These are phyloP conservation scores for Falco punctatus DNA, from an alignment of 2,113 vertebrate species.

Conservation along the genomic window DNA sequence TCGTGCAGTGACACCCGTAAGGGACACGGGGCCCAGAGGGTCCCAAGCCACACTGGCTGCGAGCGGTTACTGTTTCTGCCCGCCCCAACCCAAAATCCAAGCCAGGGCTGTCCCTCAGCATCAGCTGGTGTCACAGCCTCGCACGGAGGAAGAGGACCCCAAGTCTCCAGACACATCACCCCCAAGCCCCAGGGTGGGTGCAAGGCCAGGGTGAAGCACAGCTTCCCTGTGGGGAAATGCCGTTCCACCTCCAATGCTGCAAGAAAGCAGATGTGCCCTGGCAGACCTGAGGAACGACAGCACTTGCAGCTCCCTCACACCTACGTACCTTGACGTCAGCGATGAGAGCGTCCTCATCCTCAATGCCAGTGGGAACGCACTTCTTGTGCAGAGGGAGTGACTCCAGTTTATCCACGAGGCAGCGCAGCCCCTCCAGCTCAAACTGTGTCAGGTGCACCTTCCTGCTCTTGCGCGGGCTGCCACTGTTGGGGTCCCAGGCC, in stretches of 20 bases:
- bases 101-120: background rate
- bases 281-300: background rate
- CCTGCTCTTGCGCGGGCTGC: slow-evolving; percentile 72
- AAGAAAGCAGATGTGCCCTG: fast-evolving
- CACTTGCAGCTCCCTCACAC: fast-evolving
- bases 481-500: slow-evolving; percentile 71
- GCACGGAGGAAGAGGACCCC: background rate
- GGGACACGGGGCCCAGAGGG: background rate
- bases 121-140: background rate
- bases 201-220: background rate
- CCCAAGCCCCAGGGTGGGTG: background rate
- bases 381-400: slow-evolving; percentile 92
- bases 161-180: background rate
- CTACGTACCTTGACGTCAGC: slow-evolving; percentile 85
- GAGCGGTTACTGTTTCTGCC: background rate
- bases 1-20: background rate
- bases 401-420: slow-evolving; percentile 92
- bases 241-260: background rate
- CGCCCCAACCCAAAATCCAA: background rate
- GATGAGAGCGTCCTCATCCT: slow-evolving; percentile 87
- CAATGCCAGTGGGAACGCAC: slow-evolving; percentile 90
- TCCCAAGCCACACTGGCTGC: background rate
- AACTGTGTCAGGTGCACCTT: slow-evolving; percentile 87
- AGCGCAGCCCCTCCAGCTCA: slow-evolving; percentile 92
- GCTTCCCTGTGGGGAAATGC: fast-evolving